A percentile compares a stretch with the other conserved stretches of the same genome.
phyloP scores from a whole-genome alignment of 1,140 invertebrate species.

The Hycleus phaleratus region DNA sequence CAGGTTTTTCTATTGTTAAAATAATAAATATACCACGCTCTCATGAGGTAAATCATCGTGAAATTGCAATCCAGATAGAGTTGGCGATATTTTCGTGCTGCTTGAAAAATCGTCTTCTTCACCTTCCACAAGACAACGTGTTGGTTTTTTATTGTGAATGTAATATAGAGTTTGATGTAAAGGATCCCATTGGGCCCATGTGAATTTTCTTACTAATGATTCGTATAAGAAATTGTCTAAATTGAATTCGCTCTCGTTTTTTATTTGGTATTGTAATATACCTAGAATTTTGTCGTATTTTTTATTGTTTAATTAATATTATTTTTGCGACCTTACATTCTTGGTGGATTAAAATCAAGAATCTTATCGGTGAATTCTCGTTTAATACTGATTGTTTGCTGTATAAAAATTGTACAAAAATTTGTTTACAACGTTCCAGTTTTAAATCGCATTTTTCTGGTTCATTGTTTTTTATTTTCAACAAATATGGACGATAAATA shows the following conservation, averaged over 20 bases:
- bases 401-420: constrained; percentile 72
- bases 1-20: neutral
- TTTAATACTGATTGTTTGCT: constrained; percentile 53
- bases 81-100: constrained; percentile 49
- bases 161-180: constrained; percentile 70
- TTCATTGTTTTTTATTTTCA: constrained; percentile 48
- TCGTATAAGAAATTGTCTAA: constrained; percentile 46
- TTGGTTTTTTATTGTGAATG: constrained; percentile 63
- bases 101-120: constrained; percentile 51
- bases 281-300: constrained; percentile 13
- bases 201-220: constrained; percentile 61
- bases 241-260: constrained; percentile 25
- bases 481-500: constrained; percentile 50
- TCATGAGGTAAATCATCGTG: constrained; percentile 76
- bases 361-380: constrained; percentile 56
- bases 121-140: constrained; percentile 56
- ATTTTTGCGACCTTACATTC: constrained; percentile 54
- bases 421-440: constrained; percentile 52
- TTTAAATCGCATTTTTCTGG: constrained; percentile 43
- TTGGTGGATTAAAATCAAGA: constrained; percentile 68
- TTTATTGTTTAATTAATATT: neutral
- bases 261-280: constrained; percentile 33
- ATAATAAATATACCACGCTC: constrained; percentile 59
- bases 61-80: constrained; percentile 73
- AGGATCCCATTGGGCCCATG: constrained; percentile 77